Evolutionary conservation across 1,140 invertebrate species (phyloP), one percentile per base, ranked within the genome.

Genomic region (Nasonia longicornis): DNA sequence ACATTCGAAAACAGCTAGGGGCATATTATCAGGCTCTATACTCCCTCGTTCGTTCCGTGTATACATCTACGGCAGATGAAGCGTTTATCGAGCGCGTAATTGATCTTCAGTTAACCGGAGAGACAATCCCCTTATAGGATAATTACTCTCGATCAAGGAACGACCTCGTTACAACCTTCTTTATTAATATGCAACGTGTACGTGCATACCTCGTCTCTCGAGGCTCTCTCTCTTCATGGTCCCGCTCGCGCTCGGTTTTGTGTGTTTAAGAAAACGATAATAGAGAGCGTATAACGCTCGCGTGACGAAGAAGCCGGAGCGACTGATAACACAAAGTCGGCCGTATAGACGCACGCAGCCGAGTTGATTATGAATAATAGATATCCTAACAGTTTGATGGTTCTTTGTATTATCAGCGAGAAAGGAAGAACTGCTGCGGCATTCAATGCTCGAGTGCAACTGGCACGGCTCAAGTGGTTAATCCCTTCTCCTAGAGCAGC

Each of bases 301-400:
- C 6, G 58, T 16, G 16, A n/a, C 58, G 14, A 7, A 42, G 38
- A 42, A 42, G 38, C 31, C 4, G 38, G 1, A 10, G 7, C 6
- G 38, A 42, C 38, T 31, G 73, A 76, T 35, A 22, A 64, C 8
- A 63, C 74, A 77, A 67, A 66, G 77, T 70, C 45, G 66, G 48
- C 22, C 48, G 66, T 72, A 70, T 52, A 79, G 38, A 72, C 26
- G 42, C 20, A 67, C 70, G 12, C 10, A 80, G 79, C 64, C 38
- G 12, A 29, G 69, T 67, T 82, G 69, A 82, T 82, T 73, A 26
- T 71, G 75, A 82, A 73, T 77, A 82, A 77, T 82, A 73, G 70
- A 82, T 81, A 77, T 81, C 67, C 42, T 82, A 82, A 79, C 42
- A 67, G 70, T 78, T 67, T 82, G 76, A 82, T 74, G 71, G 76